Conservation (phyloP, 2,888 invertebrate species). For the Tetrapedia diversipes region DNA sequence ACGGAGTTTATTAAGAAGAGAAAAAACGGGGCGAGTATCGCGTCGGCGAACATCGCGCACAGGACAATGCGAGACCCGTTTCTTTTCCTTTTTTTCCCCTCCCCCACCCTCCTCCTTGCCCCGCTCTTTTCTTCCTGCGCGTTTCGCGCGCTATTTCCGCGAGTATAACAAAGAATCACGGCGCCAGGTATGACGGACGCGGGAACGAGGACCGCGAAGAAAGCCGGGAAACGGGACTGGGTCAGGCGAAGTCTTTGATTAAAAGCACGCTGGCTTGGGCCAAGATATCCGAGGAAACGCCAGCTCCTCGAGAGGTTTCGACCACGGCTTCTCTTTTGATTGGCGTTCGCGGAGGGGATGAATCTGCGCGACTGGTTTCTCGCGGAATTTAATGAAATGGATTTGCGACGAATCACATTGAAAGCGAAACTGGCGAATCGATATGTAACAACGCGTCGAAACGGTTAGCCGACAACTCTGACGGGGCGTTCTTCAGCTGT, state of each 20-base stretch:
- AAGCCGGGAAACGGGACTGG: constrained; percentile 65
- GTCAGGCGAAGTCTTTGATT: constrained; percentile 71
- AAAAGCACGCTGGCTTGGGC: constrained; percentile 57
- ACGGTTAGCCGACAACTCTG: too few relatives aligned
- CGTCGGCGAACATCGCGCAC: constrained; percentile 27
- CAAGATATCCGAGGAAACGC: constrained; percentile 19
- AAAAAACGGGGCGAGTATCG: constrained; percentile 44
- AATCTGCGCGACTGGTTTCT: background rate
- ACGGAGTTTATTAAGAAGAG: constrained; percentile 60
- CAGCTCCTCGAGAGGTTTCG: constrained; percentile 11
- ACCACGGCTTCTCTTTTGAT: constrained; percentile 46
- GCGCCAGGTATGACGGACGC: constrained; percentile 46
- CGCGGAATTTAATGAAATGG: background rate
- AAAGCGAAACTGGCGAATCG: too few relatives aligned
- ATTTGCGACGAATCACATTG: too few relatives aligned
- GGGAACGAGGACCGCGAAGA: constrained; percentile 47
- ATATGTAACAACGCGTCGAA: too few relatives aligned
- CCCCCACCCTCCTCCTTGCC: background rate
- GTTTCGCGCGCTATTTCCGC: constrained; percentile 22
- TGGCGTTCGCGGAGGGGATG: too few relatives aligned
- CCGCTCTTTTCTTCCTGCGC: constrained; percentile 15
- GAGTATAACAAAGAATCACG: constrained; percentile 63
- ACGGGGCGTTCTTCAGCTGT: too few relatives aligned
- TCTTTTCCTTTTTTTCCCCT: constrained; percentile 1
- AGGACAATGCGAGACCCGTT: constrained; percentile 52